Percentiles rank a stretch among this genome's conserved stretches.
phyloP scores from a whole-genome alignment of 2,113 vertebrate genomes.

The Phalacrocorax carbo region DNA sequence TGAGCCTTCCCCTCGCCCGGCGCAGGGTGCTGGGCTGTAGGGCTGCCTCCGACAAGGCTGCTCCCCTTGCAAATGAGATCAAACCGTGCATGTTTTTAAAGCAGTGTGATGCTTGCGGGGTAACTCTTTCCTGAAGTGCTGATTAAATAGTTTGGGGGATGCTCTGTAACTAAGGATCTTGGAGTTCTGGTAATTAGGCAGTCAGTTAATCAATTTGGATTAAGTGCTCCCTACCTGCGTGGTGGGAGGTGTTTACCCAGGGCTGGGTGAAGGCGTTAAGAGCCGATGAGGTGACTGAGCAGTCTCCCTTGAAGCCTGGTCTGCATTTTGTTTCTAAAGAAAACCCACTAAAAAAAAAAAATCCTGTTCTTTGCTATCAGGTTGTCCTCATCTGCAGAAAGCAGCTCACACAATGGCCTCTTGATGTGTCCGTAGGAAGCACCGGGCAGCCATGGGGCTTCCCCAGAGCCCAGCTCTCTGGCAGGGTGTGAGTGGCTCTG shows the following conservation, averaged over 20 bases:
- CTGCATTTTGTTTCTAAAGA: background rate
- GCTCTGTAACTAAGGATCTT: background rate
- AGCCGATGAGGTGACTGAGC: background rate
- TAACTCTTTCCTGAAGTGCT: background rate
- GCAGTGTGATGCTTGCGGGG: rapidly evolving
- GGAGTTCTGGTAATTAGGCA: background rate
- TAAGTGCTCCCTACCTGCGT: background rate
- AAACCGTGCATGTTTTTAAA: background rate
- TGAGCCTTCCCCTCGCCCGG: rapidly evolving
- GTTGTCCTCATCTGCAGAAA: background rate
- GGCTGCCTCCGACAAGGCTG: background rate
- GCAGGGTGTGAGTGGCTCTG: background rate
- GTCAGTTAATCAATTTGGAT: background rate
- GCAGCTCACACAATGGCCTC: rapidly evolving
- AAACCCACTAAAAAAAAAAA: background rate
- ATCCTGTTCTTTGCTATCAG: background rate
- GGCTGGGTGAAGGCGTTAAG: background rate
- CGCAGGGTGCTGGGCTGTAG: background rate
- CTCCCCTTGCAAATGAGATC: background rate
- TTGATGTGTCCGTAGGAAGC: background rate
- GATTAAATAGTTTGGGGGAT: background rate
- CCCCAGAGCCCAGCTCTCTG: background rate
- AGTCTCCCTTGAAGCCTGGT: background rate
- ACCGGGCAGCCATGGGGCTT: background rate
- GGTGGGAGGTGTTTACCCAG: background rate